A percentile compares a stretch with the other conserved stretches of the same genome.
These are phyloP conservation scores for Chironomus riparius DNA, from an alignment of 2,888 invertebrate species.

Conservation along the genomic window DNA sequence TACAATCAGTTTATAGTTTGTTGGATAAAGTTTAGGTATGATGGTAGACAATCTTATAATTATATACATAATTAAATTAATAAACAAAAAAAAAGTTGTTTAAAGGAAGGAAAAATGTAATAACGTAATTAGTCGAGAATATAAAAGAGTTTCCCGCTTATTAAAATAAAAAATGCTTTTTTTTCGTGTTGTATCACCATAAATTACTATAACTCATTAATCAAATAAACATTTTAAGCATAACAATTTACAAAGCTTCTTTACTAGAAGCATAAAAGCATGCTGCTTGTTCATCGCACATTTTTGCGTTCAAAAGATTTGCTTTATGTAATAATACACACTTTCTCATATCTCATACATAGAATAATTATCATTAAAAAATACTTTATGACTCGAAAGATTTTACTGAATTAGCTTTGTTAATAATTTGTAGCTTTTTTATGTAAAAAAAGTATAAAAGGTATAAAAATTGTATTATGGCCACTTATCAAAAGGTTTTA, in stretches of 20 bases:
- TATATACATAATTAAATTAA: too few relatives aligned
- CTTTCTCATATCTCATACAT: neutral
- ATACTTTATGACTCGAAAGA: neutral
- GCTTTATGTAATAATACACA: neutral
- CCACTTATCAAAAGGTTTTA: too few relatives aligned
- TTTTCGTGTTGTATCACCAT: neutral
- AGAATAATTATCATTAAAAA: neutral
- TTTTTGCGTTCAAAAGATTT: neutral
- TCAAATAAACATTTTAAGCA: neutral
- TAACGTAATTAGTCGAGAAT: too few relatives aligned
- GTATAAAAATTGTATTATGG: too few relatives aligned
- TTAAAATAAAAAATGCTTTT: neutral
- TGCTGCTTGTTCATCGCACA: neutral
- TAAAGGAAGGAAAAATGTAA: too few relatives aligned
- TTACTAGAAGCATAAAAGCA: neutral
- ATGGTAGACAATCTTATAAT: too few relatives aligned
- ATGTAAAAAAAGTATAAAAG: neutral
- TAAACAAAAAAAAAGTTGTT: too few relatives aligned
- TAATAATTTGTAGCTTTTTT: neutral
- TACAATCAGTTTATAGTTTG: too few relatives aligned
- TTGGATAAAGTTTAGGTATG: too few relatives aligned
- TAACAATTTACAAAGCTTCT: neutral
- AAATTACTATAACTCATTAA: too few relatives aligned
- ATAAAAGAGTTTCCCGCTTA: too few relatives aligned
- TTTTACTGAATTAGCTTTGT: neutral